A percentile compares a stretch with the other conserved stretches of the same genome.
phyloP scores from a whole-genome alignment of 1,140 invertebrate genomes.

The Orchesella cincta region DNA sequence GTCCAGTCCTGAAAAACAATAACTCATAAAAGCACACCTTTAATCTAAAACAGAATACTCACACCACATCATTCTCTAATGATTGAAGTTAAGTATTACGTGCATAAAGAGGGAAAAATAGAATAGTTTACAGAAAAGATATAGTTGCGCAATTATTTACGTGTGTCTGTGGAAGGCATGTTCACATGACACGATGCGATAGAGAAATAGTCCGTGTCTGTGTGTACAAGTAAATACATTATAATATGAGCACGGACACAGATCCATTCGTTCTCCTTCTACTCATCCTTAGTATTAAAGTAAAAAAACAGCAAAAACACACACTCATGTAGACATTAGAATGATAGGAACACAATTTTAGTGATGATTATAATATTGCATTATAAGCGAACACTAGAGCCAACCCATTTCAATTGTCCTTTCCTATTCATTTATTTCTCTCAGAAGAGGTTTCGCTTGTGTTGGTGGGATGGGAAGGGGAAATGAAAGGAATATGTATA shows the following conservation, averaged over 20 bases:
- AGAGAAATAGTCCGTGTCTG: too few species aligned
- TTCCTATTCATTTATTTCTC: neutral
- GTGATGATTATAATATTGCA: neutral
- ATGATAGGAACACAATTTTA: neutral
- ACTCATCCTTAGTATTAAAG: neutral
- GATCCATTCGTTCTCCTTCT: neutral
- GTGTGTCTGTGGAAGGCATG: neutral
- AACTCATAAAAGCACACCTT: too few species aligned
- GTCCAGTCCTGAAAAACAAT: too few species aligned
- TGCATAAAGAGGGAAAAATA: neutral
- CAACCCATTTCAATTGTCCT: constrained; percentile 5
- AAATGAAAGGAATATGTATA: neutral
- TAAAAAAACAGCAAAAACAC: neutral
- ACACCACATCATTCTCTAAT: neutral
- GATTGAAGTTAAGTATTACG: neutral
- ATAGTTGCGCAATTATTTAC: constrained; percentile 3
- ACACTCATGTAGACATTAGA: neutral
- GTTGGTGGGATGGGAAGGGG: neutral
- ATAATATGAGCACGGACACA: neutral
- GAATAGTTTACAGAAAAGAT: neutral
- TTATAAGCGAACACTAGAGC: neutral
- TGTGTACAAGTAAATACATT: neutral
- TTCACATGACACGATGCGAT: constrained; percentile 3
- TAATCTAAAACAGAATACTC: too few species aligned
- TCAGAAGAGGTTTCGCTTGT: neutral